Base-by-base conservation (phyloP, 2,113 vertebrate species). In the Ceyx melanurus region DNA sequence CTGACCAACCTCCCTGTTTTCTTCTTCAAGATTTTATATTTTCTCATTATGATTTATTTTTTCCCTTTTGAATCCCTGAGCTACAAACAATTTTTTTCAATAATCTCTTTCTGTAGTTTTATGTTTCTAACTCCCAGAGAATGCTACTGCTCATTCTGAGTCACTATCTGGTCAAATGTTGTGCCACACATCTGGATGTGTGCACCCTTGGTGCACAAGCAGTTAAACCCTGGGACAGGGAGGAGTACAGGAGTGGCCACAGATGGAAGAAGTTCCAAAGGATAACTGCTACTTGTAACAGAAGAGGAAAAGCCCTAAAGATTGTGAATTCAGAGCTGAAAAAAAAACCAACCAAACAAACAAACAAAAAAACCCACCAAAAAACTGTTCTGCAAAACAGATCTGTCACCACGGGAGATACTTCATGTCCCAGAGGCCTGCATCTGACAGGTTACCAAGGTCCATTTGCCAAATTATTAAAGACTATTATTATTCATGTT, bases 121-220 rank as follows among this genome's bases (percentile, higher is more conserved):
- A 22, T 9, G 7, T 40, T 46, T 73, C 26, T 80, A 79, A 15
- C 5, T 56, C 17, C 28, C 10, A 73, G 51, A 68, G 19, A 18
- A 6, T 12, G 25, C 13, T 16, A 46, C n/a, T 66, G 10, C 11
- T 45, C 0, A 0, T 65, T 76, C 31, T 11, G 18, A 48, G 14
- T 51, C 22, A 29, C 0, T 31, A 9, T 51, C 50, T 26, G 11
- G 10, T 73, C 29, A 45, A 46, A 80, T 14, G 35, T 91, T 70
- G 50, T 70, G 26, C 19, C 9, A 1, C 21, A 48, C 10, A 42
- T 2, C 33, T 42, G 40, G 29, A 65, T 19, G 5, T 74, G n/a
- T n/a, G n/a, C n/a, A n/a, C 79, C 16, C 10, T 31, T 57, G 29
- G 29, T 45, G 5, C 16, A 28, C 0, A 0, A 17, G 31, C 35